These are phyloP conservation scores for Protobothrops flavoviridis DNA, from an alignment of 2,113 vertebrate species.

Conservation along the genomic window DNA sequence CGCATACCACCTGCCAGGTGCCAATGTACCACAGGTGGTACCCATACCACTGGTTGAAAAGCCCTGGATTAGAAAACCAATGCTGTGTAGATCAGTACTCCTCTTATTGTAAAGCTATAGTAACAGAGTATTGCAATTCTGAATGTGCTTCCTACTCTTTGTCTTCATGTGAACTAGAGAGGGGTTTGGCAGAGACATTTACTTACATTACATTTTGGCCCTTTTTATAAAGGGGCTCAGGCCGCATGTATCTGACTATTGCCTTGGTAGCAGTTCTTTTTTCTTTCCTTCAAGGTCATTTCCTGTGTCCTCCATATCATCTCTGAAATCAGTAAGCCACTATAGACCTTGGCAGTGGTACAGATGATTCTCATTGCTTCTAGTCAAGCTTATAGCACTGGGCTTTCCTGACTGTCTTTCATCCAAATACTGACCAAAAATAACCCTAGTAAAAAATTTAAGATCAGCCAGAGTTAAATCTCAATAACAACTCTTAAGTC, in stretches of 20 bases:
- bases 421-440: background rate
- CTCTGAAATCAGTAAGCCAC: background rate
- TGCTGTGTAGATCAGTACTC: background rate
- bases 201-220: background rate
- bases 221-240: background rate
- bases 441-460: background rate
- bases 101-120: background rate
- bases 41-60: too few relatives aligned
- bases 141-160: background rate
- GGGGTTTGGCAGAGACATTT: background rate
- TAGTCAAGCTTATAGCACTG: background rate
- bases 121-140: background rate
- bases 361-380: background rate
- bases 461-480: background rate
- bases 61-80: background rate
- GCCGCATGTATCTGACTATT: background rate
- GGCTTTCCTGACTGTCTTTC: background rate
- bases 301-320: background rate
- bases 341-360: background rate
- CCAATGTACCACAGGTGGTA: too few relatives aligned
- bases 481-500: background rate
- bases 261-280: background rate
- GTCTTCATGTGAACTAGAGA: background rate
- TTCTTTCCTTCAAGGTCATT: background rate
- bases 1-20: too few relatives aligned